Base-by-base conservation (phyloP, 2,113 vertebrate genomes). In the Sapayoa aenigma region DNA sequence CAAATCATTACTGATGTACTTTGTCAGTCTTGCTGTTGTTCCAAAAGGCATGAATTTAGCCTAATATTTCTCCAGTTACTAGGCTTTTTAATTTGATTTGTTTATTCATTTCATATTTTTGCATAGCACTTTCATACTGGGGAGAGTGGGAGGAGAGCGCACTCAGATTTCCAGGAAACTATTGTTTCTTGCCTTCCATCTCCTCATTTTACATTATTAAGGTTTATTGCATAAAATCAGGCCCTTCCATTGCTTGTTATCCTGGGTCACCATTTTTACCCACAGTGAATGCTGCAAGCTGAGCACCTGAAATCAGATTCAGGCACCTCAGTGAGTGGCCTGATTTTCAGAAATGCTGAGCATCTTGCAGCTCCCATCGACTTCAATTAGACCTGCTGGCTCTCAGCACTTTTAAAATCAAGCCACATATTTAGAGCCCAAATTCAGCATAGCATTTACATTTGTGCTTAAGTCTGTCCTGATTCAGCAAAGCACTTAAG, bases 401-500 rank as follows among this genome's bases (percentile, higher is more conserved):
- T 93, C 88, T 96, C 95, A 90, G 95, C 88, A 87, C 65, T 92
- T 96, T 75, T 53, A 94, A 95, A 95, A 97, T 96, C 92, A 95
- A 96, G 88, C 83, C 73, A 84, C 88, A 89, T 95, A 89, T 93
- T 94, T 92, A 93, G 60, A 95, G 58, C 37, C 77, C 65, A 23
- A 89, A 49, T 93, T 96, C 90, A 92, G 90, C 86, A 87, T 42
- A 65, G 90, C 80, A 89, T 96, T 96, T 96, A 93, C 93, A 90
- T 93, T 95, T 94, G 79, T 95, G 92, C 95, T 97, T 97, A 96
- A 97, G 94, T 96, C 95, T 37, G 2, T 91, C 90, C 95, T 96
- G 93, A 96, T 95, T 97, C 95, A 95, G 95, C 95, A 94, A 92
- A 94, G 68, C 93, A 96, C 96, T 95, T 97, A 96, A 96, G 85